Percentiles rank a stretch among this genome's conserved stretches.
phyloP scores from a whole-genome alignment of 2,888 invertebrate species.

The Nomada lathburiana region DNA sequence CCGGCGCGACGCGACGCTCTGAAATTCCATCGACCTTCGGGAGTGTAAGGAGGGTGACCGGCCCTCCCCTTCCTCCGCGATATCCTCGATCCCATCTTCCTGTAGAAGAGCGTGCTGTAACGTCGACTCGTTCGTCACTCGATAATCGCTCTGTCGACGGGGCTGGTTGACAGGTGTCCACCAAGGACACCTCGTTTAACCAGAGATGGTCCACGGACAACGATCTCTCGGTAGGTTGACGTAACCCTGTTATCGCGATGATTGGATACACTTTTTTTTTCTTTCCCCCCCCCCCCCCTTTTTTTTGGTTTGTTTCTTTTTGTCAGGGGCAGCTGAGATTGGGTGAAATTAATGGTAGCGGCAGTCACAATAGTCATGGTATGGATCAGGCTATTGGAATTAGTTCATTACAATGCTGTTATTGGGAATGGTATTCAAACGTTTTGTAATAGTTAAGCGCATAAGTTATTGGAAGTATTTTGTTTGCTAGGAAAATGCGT shows the following conservation, averaged over 20 bases:
- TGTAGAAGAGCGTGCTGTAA: constrained; percentile 23
- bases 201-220: constrained; percentile 49
- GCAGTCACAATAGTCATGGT: no score
- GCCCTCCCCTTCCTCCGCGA: neutral
- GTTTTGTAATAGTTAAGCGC: no score
- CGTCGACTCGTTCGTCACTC: constrained; percentile 54
- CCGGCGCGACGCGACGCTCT: constrained; percentile 37
- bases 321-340: neutral
- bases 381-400: no score
- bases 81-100: neutral
- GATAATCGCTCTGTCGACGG: constrained; percentile 62
- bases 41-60: constrained; percentile 56
- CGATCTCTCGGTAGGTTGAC: constrained; percentile 52
- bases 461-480: no score
- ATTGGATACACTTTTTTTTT: constrained; percentile 26
- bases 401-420: no score
- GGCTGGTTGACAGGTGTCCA: constrained; percentile 70
- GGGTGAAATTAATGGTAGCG: no score
- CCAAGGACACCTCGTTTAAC: constrained; percentile 69
- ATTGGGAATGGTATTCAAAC: no score
- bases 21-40: constrained; percentile 69
- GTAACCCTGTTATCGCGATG: constrained; percentile 56
- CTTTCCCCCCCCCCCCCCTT: no score
- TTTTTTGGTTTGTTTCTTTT: neutral
- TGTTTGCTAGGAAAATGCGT: no score